These are phyloP conservation scores for Bufo gargarizans DNA, from an alignment of 2,113 vertebrate genomes.

Conservation along the genomic window DNA sequence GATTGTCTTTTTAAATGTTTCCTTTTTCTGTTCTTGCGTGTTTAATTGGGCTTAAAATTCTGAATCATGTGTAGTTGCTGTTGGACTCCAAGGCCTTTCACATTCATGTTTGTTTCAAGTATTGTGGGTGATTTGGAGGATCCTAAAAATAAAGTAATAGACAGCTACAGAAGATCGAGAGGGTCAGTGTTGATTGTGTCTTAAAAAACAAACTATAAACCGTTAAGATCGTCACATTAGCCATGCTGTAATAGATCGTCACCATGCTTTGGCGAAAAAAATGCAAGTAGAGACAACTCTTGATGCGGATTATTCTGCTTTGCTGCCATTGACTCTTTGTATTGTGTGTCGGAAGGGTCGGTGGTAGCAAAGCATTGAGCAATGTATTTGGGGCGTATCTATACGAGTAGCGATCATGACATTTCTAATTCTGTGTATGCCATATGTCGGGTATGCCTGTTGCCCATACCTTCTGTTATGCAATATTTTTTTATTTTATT, in stretches of 20 bases:
- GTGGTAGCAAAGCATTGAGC: slow-evolving; percentile 15
- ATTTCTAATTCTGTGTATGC: slow-evolving; percentile 43
- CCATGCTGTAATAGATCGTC: slow-evolving; percentile 39
- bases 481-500: slow-evolving; percentile 33
- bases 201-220: neutral
- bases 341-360: no score
- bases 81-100: slow-evolving; percentile 58
- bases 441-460: slow-evolving; percentile 48
- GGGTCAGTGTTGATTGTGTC: slow-evolving; percentile 50
- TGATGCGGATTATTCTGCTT: neutral
- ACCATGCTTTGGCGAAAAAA: slow-evolving; percentile 3
- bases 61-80: slow-evolving; percentile 58
- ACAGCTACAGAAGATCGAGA: slow-evolving; percentile 46
- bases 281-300: neutral
- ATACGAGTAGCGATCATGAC: neutral
- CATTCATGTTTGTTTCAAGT: slow-evolving; percentile 58
- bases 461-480: slow-evolving; percentile 35
- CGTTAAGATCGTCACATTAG: slow-evolving; percentile 6
- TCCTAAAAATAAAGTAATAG: slow-evolving; percentile 55
- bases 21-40: slow-evolving; percentile 46
- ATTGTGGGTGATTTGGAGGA: slow-evolving; percentile 57
- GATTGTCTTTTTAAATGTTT: slow-evolving; percentile 59
- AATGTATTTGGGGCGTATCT: neutral
- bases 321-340: slow-evolving; percentile 14
- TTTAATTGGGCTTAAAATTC: slow-evolving; percentile 56